Conservation (phyloP, 2,888 invertebrate genomes). For the Acronicta psi region DNA sequence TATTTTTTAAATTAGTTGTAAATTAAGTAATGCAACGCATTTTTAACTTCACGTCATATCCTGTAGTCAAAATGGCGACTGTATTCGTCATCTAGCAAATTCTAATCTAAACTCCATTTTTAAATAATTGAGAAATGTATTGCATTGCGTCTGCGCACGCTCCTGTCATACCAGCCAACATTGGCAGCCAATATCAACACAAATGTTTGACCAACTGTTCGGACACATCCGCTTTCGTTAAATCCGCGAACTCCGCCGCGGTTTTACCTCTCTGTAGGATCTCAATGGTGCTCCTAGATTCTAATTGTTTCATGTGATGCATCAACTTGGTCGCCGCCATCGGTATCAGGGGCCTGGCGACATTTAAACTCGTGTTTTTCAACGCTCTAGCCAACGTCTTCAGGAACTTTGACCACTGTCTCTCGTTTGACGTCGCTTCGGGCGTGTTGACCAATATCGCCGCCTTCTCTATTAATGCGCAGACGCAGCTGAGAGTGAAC, state of each 20-base stretch:
- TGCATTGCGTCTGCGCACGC: constrained; percentile 10
- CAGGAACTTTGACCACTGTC: constrained; percentile 89
- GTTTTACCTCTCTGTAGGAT: constrained; percentile 80
- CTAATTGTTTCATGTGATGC: constrained; percentile 75
- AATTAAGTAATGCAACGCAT: constrained; percentile 29
- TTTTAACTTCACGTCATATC: constrained; percentile 32
- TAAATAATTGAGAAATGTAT: constrained; percentile 30
- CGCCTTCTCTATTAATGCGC: constrained; percentile 78
- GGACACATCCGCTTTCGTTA: constrained; percentile 75
- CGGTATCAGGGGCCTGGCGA: constrained; percentile 71
- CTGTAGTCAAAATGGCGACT: constrained; percentile 16
- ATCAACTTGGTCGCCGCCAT: constrained; percentile 67
- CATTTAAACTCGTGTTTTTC: constrained; percentile 71
- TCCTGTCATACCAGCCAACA: constrained; percentile 1
- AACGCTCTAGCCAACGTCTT: constrained; percentile 84
- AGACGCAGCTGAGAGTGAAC: constrained; percentile 81
- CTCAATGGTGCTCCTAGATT: constrained; percentile 79
- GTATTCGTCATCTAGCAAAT: constrained; percentile 15
- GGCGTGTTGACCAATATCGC: constrained; percentile 74
- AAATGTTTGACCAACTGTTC: constrained; percentile 77
- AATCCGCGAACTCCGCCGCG: constrained; percentile 76
- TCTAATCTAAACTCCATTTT: constrained; percentile 21
- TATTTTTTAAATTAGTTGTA: constrained; percentile 1
- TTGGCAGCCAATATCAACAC: constrained; percentile 69
- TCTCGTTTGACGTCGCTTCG: constrained; percentile 80